Base-by-base conservation (phyloP, 2,888 invertebrate species). In the Cotesia congregata region DNA sequence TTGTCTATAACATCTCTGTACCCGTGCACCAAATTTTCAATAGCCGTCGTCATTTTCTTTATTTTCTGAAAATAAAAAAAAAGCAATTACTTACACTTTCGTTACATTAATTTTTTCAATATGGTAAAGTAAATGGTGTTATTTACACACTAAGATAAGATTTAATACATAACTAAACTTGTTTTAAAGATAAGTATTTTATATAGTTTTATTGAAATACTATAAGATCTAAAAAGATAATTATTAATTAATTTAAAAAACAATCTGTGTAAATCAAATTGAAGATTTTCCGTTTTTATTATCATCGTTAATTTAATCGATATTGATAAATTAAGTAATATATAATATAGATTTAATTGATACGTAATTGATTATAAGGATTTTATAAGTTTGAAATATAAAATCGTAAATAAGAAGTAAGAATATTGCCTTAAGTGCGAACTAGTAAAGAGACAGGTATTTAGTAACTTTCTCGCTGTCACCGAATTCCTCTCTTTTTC, bases 1-100 rank as follows among this genome's bases (percentile, higher is more conserved):
- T 93, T 94, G 90, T 94, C 93, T 92, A 94, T 92, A 83, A 94
- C 91, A 90, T 94, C 94, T 90, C 91, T 91, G 88, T 94, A 94
- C 90, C 94, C 93, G 88, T 92, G 85, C 79, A 90, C 85, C 74
- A 90, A 79, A 82, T 88, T 86, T 73, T 88, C 85, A 70, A 90
- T 92, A 86, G 92, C 89, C 87, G 90, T 91, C 87, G 92, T 92
- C 93, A 93, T 93, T 90, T 91, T 92, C 39, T 60, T 15, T 7
- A 61, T 50, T 73, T 62, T 86, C 87, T 88, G 84, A 62, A 88
- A 86, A 30, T 30, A 30, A 30, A 62, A 72, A 74, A 78, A 78
- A 72, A 60, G 67, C 12, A 75, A 69, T 20, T 50, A 12, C 64
- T 64, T 38, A 70, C 30, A 30, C 30, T 30, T 30, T 30, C 30